phyloP scores from a whole-genome alignment of 2,888 invertebrate species.

The Chrysina gloriosa region DNA sequence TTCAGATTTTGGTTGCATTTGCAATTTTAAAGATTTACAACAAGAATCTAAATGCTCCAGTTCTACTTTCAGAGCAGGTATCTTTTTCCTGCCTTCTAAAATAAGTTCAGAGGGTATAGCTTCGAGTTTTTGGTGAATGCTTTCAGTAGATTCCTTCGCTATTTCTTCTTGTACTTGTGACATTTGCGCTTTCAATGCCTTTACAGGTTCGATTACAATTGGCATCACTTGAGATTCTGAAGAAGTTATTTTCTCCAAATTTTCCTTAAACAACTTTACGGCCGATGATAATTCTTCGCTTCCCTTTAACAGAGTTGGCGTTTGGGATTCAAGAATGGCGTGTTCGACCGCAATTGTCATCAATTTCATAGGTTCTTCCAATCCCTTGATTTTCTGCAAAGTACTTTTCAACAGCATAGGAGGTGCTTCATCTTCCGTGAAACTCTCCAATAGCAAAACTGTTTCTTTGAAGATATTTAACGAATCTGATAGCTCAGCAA shows the following conservation, averaged over 20 bases:
- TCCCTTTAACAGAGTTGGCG: background rate
- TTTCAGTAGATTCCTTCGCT: background rate
- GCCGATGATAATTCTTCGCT: background rate
- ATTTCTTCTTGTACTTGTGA: constrained; percentile 2
- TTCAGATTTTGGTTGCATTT: constrained; percentile 10
- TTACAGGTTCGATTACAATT: background rate
- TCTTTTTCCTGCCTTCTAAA: no score
- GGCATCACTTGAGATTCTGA: background rate
- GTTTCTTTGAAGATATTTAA: background rate
- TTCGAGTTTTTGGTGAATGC: no score
- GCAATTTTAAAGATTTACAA: constrained; percentile 11
- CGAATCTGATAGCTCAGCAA: constrained; percentile 10
- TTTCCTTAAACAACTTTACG: constrained; percentile 1
- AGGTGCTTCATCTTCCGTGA: background rate
- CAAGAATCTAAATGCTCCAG: background rate
- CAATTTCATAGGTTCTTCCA: constrained; percentile 27
- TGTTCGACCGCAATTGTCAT: background rate
- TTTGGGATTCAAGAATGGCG: background rate
- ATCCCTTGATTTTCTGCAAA: background rate
- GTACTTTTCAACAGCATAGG: background rate
- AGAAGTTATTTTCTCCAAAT: background rate
- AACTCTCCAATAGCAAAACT: background rate
- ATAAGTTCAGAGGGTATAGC: background rate
- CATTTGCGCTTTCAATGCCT: background rate
- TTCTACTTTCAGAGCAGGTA: background rate